Base-by-base conservation (phyloP, 1,140 invertebrate species). In the Chrysoperla carnea region DNA sequence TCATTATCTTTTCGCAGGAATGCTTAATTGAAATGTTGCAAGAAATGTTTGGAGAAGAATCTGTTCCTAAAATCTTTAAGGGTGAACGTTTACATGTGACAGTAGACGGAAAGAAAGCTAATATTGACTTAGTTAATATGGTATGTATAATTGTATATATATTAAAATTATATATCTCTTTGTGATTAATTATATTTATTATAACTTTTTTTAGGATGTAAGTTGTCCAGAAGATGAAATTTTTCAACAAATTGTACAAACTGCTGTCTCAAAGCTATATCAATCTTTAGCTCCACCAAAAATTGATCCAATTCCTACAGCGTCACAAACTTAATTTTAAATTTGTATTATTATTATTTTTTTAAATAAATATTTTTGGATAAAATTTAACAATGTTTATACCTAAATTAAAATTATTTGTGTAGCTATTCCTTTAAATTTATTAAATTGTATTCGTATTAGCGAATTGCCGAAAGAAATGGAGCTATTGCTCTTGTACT, bases 31-130 rank as follows among this genome's bases (percentile, higher is more conserved):
- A 93, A 61, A 89, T 91, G 69, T 60, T 95, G 8, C 83, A 88
- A 58, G 87, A 92, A 53, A 91, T 94, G 81, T 97, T 94, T 68
- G 93, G 92, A 0, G 83, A 90, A 51, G 86, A 86, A 48, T 81
- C 86, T 15, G 85, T 95, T n/a, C 87, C 87, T 1, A 94, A 94
- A 64, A 80, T 93, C 49, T 90, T 94, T 52, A 87, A 88, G 61
- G 86, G 86, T 0, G 88, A 95, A 52, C 81, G 83, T 49, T 62
- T 96, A 6, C 78, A 81, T 47, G 81, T 97, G 0, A 78, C 73
- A 0, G 84, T 95, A 0, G 81, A 89, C 57, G 79, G 77, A 1
- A 88, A 88, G 45, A 75, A 75, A 29, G 91, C 88, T 0, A 75
- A 84, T 46, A 87, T 97, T 40, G 86, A 95, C 63, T 61, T 96